Evolutionary conservation across 2,888 invertebrate species (phyloP), one percentile per base, ranked within the genome.

Genomic region (Caenorhabditis parvicauda): DNA sequence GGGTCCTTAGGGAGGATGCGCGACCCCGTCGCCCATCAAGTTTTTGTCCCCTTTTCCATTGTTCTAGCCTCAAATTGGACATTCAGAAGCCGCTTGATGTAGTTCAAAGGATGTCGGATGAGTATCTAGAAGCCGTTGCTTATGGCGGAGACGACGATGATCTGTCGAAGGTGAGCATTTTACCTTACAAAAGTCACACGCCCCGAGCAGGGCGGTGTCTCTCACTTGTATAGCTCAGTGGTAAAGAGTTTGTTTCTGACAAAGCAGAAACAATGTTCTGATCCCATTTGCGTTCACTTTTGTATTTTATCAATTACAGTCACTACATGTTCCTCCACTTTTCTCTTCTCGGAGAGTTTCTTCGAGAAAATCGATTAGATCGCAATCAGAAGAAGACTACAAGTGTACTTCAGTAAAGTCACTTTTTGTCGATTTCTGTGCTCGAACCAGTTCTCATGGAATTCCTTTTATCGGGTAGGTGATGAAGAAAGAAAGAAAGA

Each of bases 381-480:
- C 64, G 17, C 59, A 59, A 27, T 53, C 53, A 22, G 58, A 59
- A 22, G 58, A 58, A 5, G 60, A 64, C 14, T 64, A 64, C 37
- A 53, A 52, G 17, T 38, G 54, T 19, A 59, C 54, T 2, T 61
- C 62, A 2, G 54, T 62, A 12, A 54, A 62, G 38, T 42, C 59
- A 1, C 57, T 79, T 17, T 63, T 74, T 54, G 51, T 64, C 19
- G 81, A 80, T 55, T 81, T 81, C 51, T 81, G 81, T 50, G 72
- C 74, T 14, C 51, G 81, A 38, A 81, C 81, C 3, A 72, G 70
- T 32, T 76, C 76, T 7, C 79, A 81, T 53, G 80, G 80, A 24
- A 70, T 76, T 48, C 76, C 76, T 4, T 72, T 73, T 46, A 59
- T 75, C 25, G 72, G 75, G 76, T 75, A 7, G 53, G 65, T 25